These are phyloP conservation scores for Glaucomys volans DNA, from an alignment of 2,113 vertebrate genomes.

Conservation along the genomic window DNA sequence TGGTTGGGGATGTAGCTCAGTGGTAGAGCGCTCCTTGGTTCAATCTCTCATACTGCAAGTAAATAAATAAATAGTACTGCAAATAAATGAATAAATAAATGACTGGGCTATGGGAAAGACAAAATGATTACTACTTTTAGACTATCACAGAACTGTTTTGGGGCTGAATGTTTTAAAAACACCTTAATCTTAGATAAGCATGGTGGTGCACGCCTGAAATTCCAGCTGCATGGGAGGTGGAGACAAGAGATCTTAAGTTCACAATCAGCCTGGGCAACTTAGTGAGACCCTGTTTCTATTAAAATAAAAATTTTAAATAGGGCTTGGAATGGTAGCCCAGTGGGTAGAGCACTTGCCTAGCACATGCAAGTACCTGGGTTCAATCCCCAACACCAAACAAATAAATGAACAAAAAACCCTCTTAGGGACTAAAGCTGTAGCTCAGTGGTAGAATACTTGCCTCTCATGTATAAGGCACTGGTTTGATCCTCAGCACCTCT, in stretches of 20 bases:
- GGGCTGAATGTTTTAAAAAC: constrained; percentile 32
- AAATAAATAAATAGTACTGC: no score
- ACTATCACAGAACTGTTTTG: constrained; percentile 46
- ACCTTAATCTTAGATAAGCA: neutral
- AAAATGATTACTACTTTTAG: constrained; percentile 7
- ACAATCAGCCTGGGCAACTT: neutral
- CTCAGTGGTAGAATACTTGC: no score
- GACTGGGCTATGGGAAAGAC: constrained; percentile 30
- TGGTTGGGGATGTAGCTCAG: no score
- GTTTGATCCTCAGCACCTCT: no score
- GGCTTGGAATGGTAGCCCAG: neutral
- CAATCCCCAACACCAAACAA: neutral
- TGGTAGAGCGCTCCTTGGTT: no score
- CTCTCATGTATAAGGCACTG: no score
- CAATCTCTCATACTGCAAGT: no score
- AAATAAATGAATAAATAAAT: no score
- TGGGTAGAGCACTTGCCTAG: neutral
- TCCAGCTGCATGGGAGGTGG: neutral
- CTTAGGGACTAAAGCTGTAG: no score
- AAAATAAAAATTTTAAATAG: neutral
- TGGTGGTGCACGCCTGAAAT: neutral
- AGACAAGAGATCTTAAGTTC: neutral
- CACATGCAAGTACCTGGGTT: neutral
- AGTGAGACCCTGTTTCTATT: neutral
- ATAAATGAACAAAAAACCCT: no score